phyloP scores from a whole-genome alignment of 2,888 invertebrate species.

The Limenitis camilla region DNA sequence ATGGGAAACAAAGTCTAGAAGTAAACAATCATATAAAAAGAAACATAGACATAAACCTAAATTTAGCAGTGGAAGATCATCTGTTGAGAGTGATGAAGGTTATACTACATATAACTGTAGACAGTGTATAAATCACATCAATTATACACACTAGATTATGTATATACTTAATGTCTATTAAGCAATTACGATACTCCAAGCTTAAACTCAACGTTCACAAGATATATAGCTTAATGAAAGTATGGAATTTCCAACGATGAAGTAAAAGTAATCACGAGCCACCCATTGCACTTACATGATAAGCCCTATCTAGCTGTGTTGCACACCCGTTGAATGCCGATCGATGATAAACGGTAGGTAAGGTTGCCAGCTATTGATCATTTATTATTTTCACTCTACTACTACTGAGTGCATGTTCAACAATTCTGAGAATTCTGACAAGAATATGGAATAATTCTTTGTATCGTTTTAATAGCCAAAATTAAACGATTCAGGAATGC shows the following conservation, averaged over 20 bases:
- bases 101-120: not conserved
- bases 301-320: slow-evolving; percentile 29
- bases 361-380: not conserved
- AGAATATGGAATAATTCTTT: no score
- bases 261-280: slow-evolving; percentile 23
- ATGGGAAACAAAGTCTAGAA: no score
- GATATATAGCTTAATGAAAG: slow-evolving; percentile 23
- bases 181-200: slow-evolving; percentile 14
- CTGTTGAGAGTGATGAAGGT: no score
- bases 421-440: no score
- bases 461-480: not conserved
- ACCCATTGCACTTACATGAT: slow-evolving; percentile 20
- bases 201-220: slow-evolving; percentile 9
- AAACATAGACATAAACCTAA: no score
- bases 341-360: slow-evolving; percentile 34
- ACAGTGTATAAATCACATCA: not conserved
- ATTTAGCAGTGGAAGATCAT: no score
- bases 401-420: not conserved
- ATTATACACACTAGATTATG: not conserved
- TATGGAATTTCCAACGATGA: slow-evolving; percentile 16
- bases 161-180: slow-evolving; percentile 7
- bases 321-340: slow-evolving; percentile 41
- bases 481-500: not conserved
- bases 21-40: no score
- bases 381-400: not conserved